These are phyloP conservation scores for Ophion ellenae DNA, from an alignment of 2,888 invertebrate genomes.

Conservation along the genomic window DNA sequence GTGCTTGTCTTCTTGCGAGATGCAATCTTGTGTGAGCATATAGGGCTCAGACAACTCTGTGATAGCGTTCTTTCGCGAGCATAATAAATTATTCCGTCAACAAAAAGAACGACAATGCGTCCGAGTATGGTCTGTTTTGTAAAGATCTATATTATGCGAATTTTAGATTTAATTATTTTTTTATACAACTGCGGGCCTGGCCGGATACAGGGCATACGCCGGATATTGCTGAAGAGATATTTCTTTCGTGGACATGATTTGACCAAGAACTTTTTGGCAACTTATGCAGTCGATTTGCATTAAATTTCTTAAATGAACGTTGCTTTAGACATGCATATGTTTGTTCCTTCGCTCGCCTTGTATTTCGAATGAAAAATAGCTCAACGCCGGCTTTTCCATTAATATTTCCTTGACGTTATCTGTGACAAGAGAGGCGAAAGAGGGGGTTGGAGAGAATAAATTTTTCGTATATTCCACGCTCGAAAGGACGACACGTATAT, in stretches of 20 bases:
- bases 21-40: slow-evolving; percentile 21
- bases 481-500: slow-evolving; percentile 21
- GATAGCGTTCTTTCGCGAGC: background rate
- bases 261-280: background rate
- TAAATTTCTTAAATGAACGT: background rate
- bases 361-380: slow-evolving; percentile 22
- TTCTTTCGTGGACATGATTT: background rate
- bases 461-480: slow-evolving; percentile 41
- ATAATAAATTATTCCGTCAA: slow-evolving; percentile 2
- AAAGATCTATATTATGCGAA: background rate
- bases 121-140: background rate
- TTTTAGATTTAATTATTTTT: background rate
- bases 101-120: background rate
- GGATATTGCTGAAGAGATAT: background rate
- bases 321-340: background rate
- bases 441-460: background rate
- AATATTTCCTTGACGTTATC: slow-evolving; percentile 42
- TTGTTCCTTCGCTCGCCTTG: background rate
- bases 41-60: background rate
- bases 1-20: slow-evolving; percentile 46
- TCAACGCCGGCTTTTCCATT: slow-evolving; percentile 11
- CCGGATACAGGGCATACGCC: background rate
- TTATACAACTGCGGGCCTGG: background rate
- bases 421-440: background rate
- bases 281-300: background rate